Percentiles rank a stretch among this genome's conserved stretches.
These are phyloP conservation scores for Crotalus viridis DNA, from an alignment of 2,113 vertebrate genomes.

Conservation along the genomic window DNA sequence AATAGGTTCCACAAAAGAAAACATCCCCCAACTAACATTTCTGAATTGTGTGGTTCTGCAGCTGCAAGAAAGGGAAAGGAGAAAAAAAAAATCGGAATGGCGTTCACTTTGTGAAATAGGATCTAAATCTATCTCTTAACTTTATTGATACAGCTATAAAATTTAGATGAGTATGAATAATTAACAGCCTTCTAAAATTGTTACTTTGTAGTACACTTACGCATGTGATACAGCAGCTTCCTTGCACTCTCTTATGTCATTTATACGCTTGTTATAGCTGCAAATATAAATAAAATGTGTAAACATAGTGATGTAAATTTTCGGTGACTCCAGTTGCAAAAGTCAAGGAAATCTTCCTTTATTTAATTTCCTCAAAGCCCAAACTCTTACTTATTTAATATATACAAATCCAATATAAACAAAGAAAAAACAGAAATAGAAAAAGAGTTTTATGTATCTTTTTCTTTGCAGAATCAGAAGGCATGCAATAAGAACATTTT, in stretches of 20 bases:
- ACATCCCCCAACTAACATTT: background rate
- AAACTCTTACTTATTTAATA: background rate
- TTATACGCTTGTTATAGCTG: slow-evolving; percentile 99
- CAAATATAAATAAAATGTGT: background rate
- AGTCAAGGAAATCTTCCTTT: background rate
- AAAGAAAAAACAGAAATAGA: background rate
- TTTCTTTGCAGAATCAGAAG: background rate
- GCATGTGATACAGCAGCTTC: slow-evolving; percentile 95
- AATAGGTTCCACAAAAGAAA: background rate
- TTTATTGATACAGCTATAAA: background rate
- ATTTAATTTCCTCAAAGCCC: background rate
- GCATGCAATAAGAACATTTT: background rate
- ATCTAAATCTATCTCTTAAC: background rate
- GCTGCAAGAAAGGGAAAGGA: background rate
- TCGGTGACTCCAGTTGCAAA: accelerated
- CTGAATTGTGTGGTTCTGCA: background rate
- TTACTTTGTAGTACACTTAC: slow-evolving; percentile 71
- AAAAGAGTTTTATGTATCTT: too few relatives aligned
- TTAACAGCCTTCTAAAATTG: background rate
- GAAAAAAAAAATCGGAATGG: background rate
- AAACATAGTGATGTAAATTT: background rate
- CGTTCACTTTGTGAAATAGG: background rate
- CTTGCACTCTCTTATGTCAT: slow-evolving; percentile 97
- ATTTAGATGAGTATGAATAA: background rate
- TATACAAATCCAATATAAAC: background rate